Percentiles rank a stretch among this genome's conserved stretches.
These are phyloP conservation scores for Rapana venosa DNA, from an alignment of 2,888 invertebrate genomes.

Conservation along the genomic window DNA sequence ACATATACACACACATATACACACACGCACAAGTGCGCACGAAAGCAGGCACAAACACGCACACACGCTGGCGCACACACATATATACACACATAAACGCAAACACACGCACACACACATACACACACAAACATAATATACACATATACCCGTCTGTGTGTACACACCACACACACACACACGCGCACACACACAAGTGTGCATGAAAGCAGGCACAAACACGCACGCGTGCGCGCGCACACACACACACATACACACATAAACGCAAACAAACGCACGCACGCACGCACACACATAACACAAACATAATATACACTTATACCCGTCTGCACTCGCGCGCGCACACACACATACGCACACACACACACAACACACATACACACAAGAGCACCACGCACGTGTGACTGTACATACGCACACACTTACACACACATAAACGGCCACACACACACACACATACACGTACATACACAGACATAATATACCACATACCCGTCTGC, in stretches of 20 bases:
- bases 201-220: too few species aligned
- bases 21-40: not conserved
- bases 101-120: not conserved
- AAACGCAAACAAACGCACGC: not conserved
- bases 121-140: not conserved
- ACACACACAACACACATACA: not conserved
- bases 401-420: not conserved
- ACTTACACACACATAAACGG: not conserved
- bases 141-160: not conserved
- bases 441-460: not conserved
- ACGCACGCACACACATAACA: not conserved
- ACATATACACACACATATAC: constrained; percentile 1
- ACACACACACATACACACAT: not conserved
- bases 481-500: not conserved
- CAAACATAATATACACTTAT: not conserved
- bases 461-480: not conserved
- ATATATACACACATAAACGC: not conserved
- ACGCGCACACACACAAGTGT: not conserved
- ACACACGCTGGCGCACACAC: not conserved
- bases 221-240: not conserved
- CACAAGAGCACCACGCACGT: too few species aligned
- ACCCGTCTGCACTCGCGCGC: too few species aligned
- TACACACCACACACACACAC: not conserved
- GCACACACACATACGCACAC: not conserved
- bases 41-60: not conserved